These are phyloP conservation scores for Plusia festucae DNA, from an alignment of 2,888 invertebrate species.

Conservation along the genomic window DNA sequence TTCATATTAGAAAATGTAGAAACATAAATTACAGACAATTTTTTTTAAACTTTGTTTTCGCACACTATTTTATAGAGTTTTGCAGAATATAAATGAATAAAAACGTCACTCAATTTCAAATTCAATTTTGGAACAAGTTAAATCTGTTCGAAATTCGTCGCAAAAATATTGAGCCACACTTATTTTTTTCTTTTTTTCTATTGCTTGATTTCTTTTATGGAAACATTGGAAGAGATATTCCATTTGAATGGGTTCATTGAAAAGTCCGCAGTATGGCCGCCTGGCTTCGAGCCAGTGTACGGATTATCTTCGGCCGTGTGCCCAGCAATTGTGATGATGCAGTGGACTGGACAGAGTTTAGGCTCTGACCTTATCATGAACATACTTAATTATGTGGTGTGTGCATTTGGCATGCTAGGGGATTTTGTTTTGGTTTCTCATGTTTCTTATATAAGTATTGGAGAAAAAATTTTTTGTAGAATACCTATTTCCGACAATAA, in stretches of 20 bases:
- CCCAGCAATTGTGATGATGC: conserved; percentile 85
- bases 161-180: conserved; percentile 64
- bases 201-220: conserved; percentile 85
- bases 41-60: no score
- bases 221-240: conserved; percentile 87
- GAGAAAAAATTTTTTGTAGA: not conserved
- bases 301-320: conserved; percentile 84
- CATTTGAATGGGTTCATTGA: conserved; percentile 87
- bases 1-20: no score
- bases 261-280: conserved; percentile 87
- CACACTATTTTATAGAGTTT: not conserved
- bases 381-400: conserved; percentile 70
- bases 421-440: not conserved
- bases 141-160: conserved; percentile 28
- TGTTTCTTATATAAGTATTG: not conserved
- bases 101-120: conserved; percentile 1
- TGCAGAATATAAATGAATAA: no score
- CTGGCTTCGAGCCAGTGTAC: conserved; percentile 83
- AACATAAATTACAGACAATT: no score
- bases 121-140: conserved; percentile 16
- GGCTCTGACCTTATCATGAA: conserved; percentile 73
- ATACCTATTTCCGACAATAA: not conserved
- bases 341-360: conserved; percentile 70
- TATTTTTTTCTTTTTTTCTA: conserved; percentile 74
- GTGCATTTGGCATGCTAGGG: conserved; percentile 10